phyloP scores from a whole-genome alignment of 1,140 invertebrate genomes.

The Orius insidiosus region DNA sequence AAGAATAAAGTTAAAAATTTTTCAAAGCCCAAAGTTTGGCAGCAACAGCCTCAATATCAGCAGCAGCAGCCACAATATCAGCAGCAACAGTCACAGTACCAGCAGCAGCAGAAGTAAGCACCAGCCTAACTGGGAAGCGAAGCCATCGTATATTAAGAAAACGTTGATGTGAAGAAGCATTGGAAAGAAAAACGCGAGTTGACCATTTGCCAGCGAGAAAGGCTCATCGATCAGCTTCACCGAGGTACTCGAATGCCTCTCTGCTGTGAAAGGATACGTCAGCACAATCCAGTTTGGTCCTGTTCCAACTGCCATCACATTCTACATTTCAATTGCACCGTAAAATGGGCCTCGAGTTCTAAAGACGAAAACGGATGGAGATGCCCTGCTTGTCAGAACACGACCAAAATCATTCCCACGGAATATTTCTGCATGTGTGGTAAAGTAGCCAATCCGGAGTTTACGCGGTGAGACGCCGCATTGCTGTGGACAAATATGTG shows the following conservation, averaged over 20 bases:
- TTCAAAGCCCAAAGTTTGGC: too few relatives aligned
- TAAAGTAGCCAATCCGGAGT: slow-evolving; percentile 48
- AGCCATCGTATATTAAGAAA: not conserved
- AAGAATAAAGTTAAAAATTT: too few relatives aligned
- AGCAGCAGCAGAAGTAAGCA: not conserved
- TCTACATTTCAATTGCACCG: slow-evolving; percentile 73
- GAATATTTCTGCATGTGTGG: slow-evolving; percentile 74
- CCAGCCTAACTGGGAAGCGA: not conserved
- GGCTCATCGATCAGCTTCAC: slow-evolving; percentile 61
- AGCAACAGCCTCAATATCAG: not conserved
- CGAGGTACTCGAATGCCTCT: slow-evolving; percentile 69
- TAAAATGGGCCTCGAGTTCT: slow-evolving; percentile 77
- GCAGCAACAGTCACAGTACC: not conserved
- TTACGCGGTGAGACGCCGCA: slow-evolving; percentile 61
- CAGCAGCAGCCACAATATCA: not conserved
- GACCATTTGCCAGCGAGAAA: slow-evolving; percentile 49
- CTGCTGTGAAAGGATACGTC: slow-evolving; percentile 61
- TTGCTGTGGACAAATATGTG: slow-evolving; percentile 75
- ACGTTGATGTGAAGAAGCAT: not conserved
- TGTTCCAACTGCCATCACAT: slow-evolving; percentile 83
- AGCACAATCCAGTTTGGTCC: slow-evolving; percentile 68
- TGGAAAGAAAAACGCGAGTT: not conserved
- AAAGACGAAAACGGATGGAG: slow-evolving; percentile 71
- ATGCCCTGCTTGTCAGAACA: slow-evolving; percentile 79
- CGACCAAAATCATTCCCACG: slow-evolving; percentile 42